phyloP scores from a whole-genome alignment of 2,797 vertebrate genomes.

The Anas bernieri region DNA sequence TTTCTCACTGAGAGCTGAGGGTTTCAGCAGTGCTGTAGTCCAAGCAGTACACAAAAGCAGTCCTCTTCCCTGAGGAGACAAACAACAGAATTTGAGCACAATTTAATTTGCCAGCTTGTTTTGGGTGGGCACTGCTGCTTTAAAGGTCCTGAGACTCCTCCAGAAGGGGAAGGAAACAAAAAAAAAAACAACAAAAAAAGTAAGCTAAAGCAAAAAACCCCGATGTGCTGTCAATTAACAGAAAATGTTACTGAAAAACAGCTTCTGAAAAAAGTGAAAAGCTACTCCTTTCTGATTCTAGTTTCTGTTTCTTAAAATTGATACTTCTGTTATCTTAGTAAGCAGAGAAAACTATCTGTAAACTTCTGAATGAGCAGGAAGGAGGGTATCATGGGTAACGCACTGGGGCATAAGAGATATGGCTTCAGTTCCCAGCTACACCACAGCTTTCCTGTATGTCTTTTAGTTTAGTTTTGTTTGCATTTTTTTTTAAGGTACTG shows the following conservation, averaged over 20 bases:
- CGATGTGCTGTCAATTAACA: background rate
- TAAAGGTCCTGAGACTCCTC: background rate
- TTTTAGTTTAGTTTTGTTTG: background rate
- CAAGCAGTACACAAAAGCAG: background rate
- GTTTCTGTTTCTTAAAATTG: slow-evolving; percentile 66
- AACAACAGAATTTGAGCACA: background rate
- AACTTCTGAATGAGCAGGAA: slow-evolving; percentile 62
- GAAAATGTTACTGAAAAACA: slow-evolving; percentile 42
- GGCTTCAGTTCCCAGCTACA: slow-evolving; percentile 28
- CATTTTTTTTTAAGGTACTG: background rate
- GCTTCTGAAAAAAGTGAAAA: slow-evolving; percentile 51
- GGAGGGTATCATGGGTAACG: slow-evolving; percentile 56
- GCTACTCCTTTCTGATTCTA: background rate
- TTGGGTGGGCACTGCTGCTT: background rate
- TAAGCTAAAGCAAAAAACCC: background rate
- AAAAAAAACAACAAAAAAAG: background rate
- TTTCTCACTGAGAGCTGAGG: background rate
- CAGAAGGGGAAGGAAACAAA: background rate
- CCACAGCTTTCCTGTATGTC: slow-evolving; percentile 55
- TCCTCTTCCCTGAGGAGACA: background rate
- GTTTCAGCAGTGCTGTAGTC: background rate
- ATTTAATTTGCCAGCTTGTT: slow-evolving; percentile 12
- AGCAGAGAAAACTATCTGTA: slow-evolving; percentile 50
- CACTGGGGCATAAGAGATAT: slow-evolving; percentile 12
- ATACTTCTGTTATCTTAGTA: slow-evolving; percentile 65